Percentiles rank a stretch among this genome's conserved stretches.
Conservation (phyloP, 2,888 invertebrate genomes). For the Drosophila mimica region DNA sequence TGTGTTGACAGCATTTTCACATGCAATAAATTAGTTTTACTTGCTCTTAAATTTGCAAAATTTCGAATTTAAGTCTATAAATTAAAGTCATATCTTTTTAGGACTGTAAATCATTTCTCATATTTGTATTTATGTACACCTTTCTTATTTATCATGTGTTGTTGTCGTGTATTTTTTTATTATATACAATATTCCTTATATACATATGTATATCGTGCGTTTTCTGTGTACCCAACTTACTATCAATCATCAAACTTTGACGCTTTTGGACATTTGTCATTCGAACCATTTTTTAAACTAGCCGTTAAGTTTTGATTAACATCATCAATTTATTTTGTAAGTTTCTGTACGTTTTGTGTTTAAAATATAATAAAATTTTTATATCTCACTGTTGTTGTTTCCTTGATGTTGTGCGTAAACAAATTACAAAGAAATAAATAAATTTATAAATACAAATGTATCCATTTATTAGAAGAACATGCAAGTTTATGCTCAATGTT, state of each 20-base stretch:
- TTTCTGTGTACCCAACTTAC: constrained; percentile 12
- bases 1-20: constrained; percentile 1
- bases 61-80: constrained; percentile 4
- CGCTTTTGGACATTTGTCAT: constrained; percentile 46
- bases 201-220: constrained; percentile 26
- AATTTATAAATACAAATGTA: constrained; percentile 20
- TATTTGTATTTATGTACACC: constrained; percentile 9
- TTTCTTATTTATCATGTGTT: constrained; percentile 41
- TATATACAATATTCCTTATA: constrained; percentile 20
- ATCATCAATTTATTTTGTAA: constrained; percentile 13
- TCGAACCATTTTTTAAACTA: constrained; percentile 19
- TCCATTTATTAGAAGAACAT: constrained; percentile 39
- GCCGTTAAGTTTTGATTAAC: constrained; percentile 35
- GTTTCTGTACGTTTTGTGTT: constrained; percentile 33
- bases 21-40: constrained; percentile 21
- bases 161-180: constrained; percentile 42
- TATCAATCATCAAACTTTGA: constrained; percentile 41
- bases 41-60: neutral
- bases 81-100: constrained; percentile 6
- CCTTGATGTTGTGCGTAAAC: constrained; percentile 79
- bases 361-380: constrained; percentile 59
- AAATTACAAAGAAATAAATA: constrained; percentile 37
- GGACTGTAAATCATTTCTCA: constrained; percentile 1
- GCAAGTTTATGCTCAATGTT: constrained; percentile 57
- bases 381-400: constrained; percentile 82